Percentiles rank a stretch among this genome's conserved stretches.
These are phyloP conservation scores for Astropecten irregularis DNA, from an alignment of 53 echinoderm and acorn worm species.

Conservation along the genomic window DNA sequence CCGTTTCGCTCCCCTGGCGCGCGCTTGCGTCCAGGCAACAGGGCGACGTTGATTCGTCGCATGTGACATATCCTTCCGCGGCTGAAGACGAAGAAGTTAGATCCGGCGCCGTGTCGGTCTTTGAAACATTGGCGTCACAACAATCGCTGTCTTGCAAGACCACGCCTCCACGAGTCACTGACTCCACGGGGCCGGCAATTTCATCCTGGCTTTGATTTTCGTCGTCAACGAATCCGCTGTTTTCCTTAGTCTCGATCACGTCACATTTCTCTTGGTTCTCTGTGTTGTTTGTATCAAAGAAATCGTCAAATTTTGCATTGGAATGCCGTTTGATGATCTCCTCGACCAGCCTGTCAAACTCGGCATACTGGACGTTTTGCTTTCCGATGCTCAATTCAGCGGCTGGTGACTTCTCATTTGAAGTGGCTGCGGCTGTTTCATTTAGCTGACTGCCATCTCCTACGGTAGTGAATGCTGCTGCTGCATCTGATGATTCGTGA, in stretches of 20 bases:
- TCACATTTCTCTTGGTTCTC: neutral
- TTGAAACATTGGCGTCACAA: neutral
- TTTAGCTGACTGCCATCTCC: too few relatives aligned
- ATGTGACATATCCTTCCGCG: slow-evolving; percentile 21
- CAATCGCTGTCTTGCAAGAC: neutral
- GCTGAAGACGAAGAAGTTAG: slow-evolving; percentile 4
- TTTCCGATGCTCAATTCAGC: neutral
- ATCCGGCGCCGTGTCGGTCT: neutral
- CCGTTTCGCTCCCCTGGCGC: neutral
- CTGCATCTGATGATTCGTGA: neutral
- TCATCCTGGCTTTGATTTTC: too few relatives aligned
- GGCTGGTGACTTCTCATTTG: neutral
- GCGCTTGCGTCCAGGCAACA: neutral
- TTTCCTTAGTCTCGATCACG: neutral
- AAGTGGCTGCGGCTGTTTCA: neutral
- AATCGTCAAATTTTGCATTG: neutral
- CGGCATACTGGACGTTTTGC: neutral
- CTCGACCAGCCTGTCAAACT: slow-evolving; percentile 20
- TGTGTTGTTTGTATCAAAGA: neutral
- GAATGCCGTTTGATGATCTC: slow-evolving; percentile 31
- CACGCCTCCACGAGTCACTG: neutral
- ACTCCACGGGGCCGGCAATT: too few relatives aligned
- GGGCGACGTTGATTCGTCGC: neutral
- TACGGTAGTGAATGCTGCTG: neutral
- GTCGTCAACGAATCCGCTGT: neutral